A percentile compares a stretch with the other conserved stretches of the same genome.
phyloP scores from a whole-genome alignment of 2,888 invertebrate genomes.

The Allacma fusca region DNA sequence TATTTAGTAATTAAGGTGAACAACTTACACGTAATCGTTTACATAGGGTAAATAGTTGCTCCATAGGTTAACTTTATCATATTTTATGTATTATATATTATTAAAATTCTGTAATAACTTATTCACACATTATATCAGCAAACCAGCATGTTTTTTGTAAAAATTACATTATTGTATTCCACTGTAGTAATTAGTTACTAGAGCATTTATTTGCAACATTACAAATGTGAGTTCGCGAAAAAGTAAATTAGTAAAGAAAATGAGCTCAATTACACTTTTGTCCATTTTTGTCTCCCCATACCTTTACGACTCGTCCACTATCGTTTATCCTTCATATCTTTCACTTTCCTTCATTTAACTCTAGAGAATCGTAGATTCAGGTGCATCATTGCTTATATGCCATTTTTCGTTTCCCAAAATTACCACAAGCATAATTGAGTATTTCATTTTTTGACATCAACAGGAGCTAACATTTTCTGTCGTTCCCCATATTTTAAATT shows the following conservation, averaged over 20 bases:
- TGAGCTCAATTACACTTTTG: conserved; percentile 4
- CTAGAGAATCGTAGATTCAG: too few relatives aligned
- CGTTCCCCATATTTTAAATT: too few relatives aligned
- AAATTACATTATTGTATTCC: not conserved
- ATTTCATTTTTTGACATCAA: too few relatives aligned
- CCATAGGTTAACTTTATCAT: not conserved
- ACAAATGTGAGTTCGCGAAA: conserved; percentile 3
- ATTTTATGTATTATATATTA: not conserved
- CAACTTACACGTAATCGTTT: not conserved
- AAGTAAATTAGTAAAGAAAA: not conserved
- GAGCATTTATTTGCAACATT: not conserved
- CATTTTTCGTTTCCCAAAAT: too few relatives aligned
- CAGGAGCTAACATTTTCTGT: too few relatives aligned
- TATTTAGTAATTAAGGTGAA: conserved; percentile 8
- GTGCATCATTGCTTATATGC: too few relatives aligned
- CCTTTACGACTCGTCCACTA: too few relatives aligned
- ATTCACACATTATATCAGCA: not conserved
- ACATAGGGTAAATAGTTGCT: not conserved
- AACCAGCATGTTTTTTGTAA: conserved; percentile 12
- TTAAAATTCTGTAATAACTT: not conserved
- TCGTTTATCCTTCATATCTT: too few relatives aligned
- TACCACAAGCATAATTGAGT: too few relatives aligned
- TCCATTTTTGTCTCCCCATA: not conserved
- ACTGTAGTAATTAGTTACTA: not conserved
- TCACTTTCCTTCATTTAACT: too few relatives aligned